A percentile compares a stretch with the other conserved stretches of the same genome.
Evolutionary conservation across 2,113 vertebrate species (phyloP).

Genomic region (Atrichornis clamosus): DNA sequence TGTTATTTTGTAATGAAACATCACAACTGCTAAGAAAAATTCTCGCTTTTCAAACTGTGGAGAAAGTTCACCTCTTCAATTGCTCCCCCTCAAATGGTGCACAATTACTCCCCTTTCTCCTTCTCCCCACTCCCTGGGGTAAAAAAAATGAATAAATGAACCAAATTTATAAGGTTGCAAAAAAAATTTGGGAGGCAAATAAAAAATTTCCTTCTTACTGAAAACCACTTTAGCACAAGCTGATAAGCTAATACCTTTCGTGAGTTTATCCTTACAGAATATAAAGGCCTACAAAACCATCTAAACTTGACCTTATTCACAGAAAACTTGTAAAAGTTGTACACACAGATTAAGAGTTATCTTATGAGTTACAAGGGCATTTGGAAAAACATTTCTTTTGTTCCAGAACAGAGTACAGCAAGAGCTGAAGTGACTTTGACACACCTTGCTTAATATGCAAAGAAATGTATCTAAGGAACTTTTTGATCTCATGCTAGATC

Average conservation of each 20-base stretch:
- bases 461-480: background rate
- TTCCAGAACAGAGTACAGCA: background rate
- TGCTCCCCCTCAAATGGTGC: background rate
- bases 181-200: background rate
- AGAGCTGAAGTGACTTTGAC: background rate
- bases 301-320: background rate
- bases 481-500: background rate
- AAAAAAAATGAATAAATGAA: background rate
- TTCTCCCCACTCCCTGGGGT: background rate
- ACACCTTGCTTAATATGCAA: background rate
- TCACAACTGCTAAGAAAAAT: background rate
- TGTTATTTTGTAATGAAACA: background rate
- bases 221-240: background rate
- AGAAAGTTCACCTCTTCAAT: background rate
- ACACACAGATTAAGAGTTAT: background rate
- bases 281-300: background rate
- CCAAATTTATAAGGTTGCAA: background rate
- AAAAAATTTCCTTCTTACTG: background rate
- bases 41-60: background rate
- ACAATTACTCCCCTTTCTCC: background rate
- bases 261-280: background rate
- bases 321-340: background rate
- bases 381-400: background rate
- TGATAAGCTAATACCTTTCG: background rate
- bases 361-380: background rate